Evolutionary conservation across 2,888 invertebrate species (phyloP), one percentile per base, ranked within the genome.

Genomic region (Crocallis elinguaria): DNA sequence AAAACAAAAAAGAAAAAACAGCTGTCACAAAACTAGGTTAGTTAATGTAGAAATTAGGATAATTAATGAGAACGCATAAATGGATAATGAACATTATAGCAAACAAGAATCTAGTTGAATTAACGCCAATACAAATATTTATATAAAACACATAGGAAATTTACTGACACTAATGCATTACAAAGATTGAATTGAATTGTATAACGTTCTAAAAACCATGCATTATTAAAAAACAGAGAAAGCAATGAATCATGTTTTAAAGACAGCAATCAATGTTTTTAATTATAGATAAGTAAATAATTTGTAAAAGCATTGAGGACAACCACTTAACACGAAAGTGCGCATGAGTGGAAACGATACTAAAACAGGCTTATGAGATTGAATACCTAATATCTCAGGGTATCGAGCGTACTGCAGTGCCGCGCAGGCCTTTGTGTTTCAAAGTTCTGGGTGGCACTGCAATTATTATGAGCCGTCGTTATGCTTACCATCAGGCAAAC

Each of bases 81-180:
- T 43, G 33, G 3, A 32, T 39, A 16, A 25, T 30, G n/a, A 14
- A 32, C 8, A 12, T 2, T n/a, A 19, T 16, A 29, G 4, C 25
- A 17, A 16, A 21, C 14, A 8, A 35, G 5, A 52, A 32, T 17
- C 17, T 16, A 36, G 33, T 25, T 14, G 16, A 46, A 46, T 29
- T 9, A 30, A 37, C 13, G 39, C 19, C 41, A 41, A 17, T 57
- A 35, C 35, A 16, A 36, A 45, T 59, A 51, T 25, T 35, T 37
- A 38, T 23, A 41, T 44, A 30, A 52, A 41, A 42, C 46, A 49
- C 35, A 29, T 46, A 32, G 32, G 13, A 33, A n/a, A n/a, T n/a
- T n/a, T n/a, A 23, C n/a, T 21, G 9, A 19, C 21, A 27, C 44
- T 44, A 51, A 51, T 39, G 51, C 27, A 35, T 12, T 2, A 7